A percentile compares a stretch with the other conserved stretches of the same genome.
These are phyloP conservation scores for Hystrix cristata DNA, from an alignment of 2,113 vertebrate species.

Conservation along the genomic window DNA sequence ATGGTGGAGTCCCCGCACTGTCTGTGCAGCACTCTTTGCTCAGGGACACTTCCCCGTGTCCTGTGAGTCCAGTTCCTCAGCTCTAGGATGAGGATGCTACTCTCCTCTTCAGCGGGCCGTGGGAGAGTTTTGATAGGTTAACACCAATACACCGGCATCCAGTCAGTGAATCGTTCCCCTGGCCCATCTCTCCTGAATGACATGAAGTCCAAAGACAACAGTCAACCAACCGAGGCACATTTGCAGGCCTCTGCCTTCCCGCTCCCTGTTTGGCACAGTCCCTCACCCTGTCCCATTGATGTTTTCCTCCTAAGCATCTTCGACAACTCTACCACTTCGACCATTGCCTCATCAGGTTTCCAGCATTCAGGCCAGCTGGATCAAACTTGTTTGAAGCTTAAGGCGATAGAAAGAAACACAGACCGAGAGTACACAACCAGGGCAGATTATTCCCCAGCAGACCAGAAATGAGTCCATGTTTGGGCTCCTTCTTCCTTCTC, in stretches of 20 bases:
- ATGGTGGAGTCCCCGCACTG: fast-evolving
- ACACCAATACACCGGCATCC: fast-evolving
- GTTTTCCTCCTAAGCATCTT: not conserved
- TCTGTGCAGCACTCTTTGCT: not conserved
- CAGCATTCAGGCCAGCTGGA: not conserved
- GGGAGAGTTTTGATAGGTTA: not conserved
- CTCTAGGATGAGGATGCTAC: not conserved
- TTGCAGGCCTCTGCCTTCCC: not conserved
- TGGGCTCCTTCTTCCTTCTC: not conserved
- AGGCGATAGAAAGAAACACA: not conserved
- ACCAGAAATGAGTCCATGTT: not conserved
- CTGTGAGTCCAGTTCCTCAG: not conserved
- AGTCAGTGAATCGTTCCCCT: not conserved
- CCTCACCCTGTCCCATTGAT: too few relatives aligned
- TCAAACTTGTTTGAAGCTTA: not conserved
- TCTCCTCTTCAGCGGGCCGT: not conserved
- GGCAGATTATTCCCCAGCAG: not conserved
- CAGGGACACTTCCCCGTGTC: not conserved
- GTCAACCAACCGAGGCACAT: not conserved
- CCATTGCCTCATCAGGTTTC: not conserved
- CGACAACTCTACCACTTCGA: not conserved
- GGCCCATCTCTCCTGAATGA: not conserved
- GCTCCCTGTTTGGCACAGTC: not conserved
- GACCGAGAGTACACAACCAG: not conserved
- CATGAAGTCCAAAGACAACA: not conserved